Conservation (phyloP, 1,140 invertebrate species). For the Leptinotarsa undecemlineata region DNA sequence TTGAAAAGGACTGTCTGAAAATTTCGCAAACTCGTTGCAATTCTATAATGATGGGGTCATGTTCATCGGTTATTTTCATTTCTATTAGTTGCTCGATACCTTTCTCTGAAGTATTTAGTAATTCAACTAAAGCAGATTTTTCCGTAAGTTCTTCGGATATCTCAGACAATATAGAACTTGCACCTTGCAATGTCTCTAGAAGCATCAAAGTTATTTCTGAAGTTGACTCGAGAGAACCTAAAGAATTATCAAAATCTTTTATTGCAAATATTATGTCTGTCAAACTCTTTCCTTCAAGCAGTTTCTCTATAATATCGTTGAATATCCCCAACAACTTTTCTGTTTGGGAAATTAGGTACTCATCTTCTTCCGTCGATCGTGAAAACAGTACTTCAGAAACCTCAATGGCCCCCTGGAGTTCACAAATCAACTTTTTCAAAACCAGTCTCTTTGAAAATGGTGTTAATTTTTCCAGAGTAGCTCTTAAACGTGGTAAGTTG, state of each 20-base stretch:
- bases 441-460: not conserved
- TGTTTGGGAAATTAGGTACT: not conserved
- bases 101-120: not conserved
- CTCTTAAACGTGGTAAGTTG: not conserved
- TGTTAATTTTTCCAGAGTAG: not conserved
- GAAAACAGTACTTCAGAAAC: constrained; percentile 14
- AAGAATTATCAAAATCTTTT: not conserved
- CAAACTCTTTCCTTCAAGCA: not conserved
- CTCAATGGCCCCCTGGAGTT: constrained; percentile 4
- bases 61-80: not conserved
- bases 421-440: not conserved
- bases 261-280: not conserved
- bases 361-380: not conserved
- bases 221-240: not conserved
- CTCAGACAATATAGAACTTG: not conserved
- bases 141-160: not conserved
- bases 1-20: not conserved
- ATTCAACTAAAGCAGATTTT: not conserved
- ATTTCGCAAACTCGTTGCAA: not conserved
- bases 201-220: not conserved
- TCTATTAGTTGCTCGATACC: not conserved
- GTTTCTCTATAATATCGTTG: not conserved
- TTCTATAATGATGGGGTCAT: not conserved
- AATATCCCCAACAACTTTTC: constrained; percentile 1
- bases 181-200: not conserved